phyloP scores from a whole-genome alignment of 2,797 vertebrate genomes.

The Simalia tracyae region DNA sequence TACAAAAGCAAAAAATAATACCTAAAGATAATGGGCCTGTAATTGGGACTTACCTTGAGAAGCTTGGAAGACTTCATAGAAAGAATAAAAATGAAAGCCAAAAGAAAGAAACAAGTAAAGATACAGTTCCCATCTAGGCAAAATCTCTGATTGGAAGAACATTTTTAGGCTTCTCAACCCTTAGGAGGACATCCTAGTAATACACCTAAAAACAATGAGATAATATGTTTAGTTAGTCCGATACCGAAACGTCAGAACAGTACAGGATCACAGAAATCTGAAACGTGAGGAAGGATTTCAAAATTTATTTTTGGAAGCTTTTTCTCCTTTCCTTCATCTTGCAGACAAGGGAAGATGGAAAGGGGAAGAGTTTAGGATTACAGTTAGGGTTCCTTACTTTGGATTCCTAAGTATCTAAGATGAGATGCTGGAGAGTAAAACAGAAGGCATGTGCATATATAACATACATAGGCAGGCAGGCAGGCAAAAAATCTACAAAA shows the following conservation, averaged over 20 bases:
- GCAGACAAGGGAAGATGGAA: background rate
- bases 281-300: background rate
- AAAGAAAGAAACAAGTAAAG: constrained; percentile 68
- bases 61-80: constrained; percentile 74
- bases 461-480: background rate
- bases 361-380: background rate
- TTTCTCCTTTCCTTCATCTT: background rate
- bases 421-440: background rate
- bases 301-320: background rate
- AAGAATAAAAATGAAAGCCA: constrained; percentile 77
- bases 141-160: constrained; percentile 31
- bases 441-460: background rate
- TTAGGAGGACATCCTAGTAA: background rate
- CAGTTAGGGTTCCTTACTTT: background rate
- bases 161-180: background rate
- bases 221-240: background rate
- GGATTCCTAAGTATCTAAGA: background rate
- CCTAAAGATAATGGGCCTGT: background rate
- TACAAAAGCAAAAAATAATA: background rate
- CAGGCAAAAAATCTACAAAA: background rate
- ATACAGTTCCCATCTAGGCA: constrained; percentile 71
- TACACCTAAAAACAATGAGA: constrained; percentile 4
- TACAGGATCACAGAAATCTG: background rate
- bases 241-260: background rate
- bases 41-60: constrained; percentile 71